Evolutionary conservation across 2,113 vertebrate genomes (phyloP).

Genomic region (Garra rufa): DNA sequence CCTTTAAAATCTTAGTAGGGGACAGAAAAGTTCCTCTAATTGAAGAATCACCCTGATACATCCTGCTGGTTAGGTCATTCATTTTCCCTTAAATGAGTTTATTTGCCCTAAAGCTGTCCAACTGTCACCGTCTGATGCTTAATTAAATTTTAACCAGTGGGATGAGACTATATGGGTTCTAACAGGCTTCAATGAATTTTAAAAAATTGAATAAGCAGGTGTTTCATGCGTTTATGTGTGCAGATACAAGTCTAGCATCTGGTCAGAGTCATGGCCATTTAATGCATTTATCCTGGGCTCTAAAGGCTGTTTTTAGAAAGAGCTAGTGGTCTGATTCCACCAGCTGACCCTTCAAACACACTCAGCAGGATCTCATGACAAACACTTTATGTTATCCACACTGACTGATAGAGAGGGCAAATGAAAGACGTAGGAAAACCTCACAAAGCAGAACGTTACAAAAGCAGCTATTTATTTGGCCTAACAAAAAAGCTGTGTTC

Average conservation of each 20-base stretch:
- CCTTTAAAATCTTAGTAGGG: background rate
- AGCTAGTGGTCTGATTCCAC: constrained; percentile 25
- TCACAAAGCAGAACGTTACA: background rate
- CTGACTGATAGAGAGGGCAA: constrained; percentile 16
- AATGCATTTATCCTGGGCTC: constrained; percentile 15
- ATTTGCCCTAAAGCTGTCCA: constrained; percentile 36
- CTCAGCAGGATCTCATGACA: constrained; percentile 21
- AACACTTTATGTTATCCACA: constrained; percentile 23
- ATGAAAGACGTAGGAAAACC: background rate
- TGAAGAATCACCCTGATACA: background rate
- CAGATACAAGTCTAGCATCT: constrained; percentile 16
- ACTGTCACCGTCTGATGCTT: constrained; percentile 28
- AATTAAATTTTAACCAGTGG: constrained; percentile 30
- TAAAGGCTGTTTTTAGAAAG: constrained; percentile 35
- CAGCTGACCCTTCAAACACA: constrained; percentile 34
- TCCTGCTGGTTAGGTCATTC: background rate
- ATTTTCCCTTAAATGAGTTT: constrained; percentile 12
- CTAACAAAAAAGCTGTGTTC: background rate
- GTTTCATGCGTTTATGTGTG: constrained; percentile 20
- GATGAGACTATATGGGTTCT: constrained; percentile 17
- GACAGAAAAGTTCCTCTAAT: background rate
- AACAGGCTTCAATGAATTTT: background rate
- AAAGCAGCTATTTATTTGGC: background rate
- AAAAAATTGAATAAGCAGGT: background rate
- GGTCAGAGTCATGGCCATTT: constrained; percentile 7